A percentile compares a stretch with the other conserved stretches of the same genome.
Conservation (phyloP, 2,888 invertebrate genomes). For the Lathronympha strigana region DNA sequence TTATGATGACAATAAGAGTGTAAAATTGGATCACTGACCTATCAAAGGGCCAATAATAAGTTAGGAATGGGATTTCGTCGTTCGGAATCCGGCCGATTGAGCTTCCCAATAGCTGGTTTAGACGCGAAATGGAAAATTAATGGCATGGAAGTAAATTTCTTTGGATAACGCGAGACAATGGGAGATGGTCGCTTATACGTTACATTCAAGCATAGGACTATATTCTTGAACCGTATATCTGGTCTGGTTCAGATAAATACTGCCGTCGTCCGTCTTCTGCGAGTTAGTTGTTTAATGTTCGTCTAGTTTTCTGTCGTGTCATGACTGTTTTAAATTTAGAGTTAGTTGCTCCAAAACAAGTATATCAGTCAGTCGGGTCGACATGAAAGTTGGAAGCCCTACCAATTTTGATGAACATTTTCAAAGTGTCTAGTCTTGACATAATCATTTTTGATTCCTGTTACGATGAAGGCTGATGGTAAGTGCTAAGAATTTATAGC, state of each 20-base stretch:
- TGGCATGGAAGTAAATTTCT: constrained; percentile 75
- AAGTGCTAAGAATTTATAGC: too few species aligned
- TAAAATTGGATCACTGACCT: constrained; percentile 42
- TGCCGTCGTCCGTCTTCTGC: too few species aligned
- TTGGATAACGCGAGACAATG: constrained; percentile 68
- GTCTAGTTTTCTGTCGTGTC: too few species aligned
- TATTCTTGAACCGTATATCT: constrained; percentile 1
- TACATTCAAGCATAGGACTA: constrained; percentile 23
- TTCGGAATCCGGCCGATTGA: constrained; percentile 62
- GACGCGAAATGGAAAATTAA: constrained; percentile 76
- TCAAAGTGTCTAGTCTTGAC: neutral
- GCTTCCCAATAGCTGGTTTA: constrained; percentile 71
- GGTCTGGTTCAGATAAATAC: neutral
- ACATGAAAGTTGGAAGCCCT: too few species aligned
- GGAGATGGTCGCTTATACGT: constrained; percentile 46
- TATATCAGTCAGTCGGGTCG: too few species aligned
- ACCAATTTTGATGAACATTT: neutral
- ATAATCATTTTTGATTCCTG: too few species aligned
- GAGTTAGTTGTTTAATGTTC: too few species aligned
- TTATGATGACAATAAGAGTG: constrained; percentile 45
- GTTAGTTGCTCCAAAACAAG: too few species aligned
- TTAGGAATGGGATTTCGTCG: constrained; percentile 63
- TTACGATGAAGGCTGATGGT: too few species aligned
- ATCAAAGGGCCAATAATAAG: constrained; percentile 58
- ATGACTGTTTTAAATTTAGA: too few species aligned